Evolutionary conservation across 1,140 invertebrate species (phyloP), one percentile per base, ranked within the genome.

Genomic region (Nasonia giraulti): DNA sequence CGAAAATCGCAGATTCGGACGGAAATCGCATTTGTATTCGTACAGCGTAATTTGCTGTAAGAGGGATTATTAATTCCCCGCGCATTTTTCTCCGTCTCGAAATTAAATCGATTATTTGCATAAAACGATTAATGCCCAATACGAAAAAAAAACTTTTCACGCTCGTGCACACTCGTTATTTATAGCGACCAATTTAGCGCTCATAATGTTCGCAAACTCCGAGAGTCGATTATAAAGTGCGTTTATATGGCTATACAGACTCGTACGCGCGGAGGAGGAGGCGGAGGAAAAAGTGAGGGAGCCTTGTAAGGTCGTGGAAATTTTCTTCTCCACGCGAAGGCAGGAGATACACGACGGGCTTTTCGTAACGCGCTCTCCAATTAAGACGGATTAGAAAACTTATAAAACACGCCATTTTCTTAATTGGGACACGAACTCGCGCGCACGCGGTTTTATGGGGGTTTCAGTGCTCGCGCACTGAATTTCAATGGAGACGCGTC

Each of bases 301-400:
- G 76, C 83, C 83, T 84, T 84, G 83, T 80, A 84, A 84, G 68
- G 83, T 80, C 83, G 83, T 47, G 81, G 33, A 83, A 83, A 83
- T 62, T 68, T 20, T 44, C 50, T 62, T 62, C 11, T 47, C 14
- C 2, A n/a, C 20, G 10, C 0, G 10, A n/a, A 27, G 27, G 1
- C 47, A 31, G 14, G 33, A 20, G 23, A 37, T 37, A 37, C 33
- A 37, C 6, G 3, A 0, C n/a, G 44, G 47, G 80, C 55, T 23
- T 83, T 68, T 69, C 69, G 74, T 77, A 83, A 83, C 37, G 50
- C 71, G 17, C 12, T 62, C 17, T 27, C 55, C 81, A 83, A 77
- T 77, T 83, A 77, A 40, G 23, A 23, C 23, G 20, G 2, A 81
- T 73, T 73, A 55, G 40, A 81, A 81, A 81, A 14, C 33, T 78